Percentiles rank a stretch among this genome's conserved stretches.
Conservation (phyloP, 2,888 invertebrate species). For the Oligia fasciuncula region DNA sequence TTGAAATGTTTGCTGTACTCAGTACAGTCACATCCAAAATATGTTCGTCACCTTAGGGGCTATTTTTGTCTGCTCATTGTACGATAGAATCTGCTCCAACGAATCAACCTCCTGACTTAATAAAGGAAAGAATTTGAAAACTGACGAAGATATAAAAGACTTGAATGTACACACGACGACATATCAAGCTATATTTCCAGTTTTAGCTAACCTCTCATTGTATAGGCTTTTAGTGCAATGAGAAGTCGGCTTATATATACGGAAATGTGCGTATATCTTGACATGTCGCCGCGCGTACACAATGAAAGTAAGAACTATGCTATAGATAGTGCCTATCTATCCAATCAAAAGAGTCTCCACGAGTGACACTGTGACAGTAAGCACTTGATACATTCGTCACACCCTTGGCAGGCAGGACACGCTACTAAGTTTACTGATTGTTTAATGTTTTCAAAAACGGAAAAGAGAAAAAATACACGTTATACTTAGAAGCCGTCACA, state of each 20-base stretch:
- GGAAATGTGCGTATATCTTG: neutral
- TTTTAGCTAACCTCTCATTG: no score
- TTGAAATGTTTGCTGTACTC: neutral
- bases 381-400: neutral
- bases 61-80: neutral
- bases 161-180: no score
- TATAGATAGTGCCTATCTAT: neutral
- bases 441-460: neutral
- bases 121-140: neutral
- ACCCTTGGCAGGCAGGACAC: neutral
- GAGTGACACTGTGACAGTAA: neutral
- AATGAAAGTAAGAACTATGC: conserved; percentile 8
- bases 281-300: neutral
- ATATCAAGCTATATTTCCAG: no score
- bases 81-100: neutral
- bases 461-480: neutral
- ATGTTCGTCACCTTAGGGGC: neutral
- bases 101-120: neutral
- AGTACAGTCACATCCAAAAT: neutral
- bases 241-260: no score
- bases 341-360: neutral
- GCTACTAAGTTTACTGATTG: neutral
- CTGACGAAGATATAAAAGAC: neutral
- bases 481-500: neutral
- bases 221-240: no score